Conservation (phyloP, 1,140 invertebrate species). For the Brevipalpus yothersi region DNA sequence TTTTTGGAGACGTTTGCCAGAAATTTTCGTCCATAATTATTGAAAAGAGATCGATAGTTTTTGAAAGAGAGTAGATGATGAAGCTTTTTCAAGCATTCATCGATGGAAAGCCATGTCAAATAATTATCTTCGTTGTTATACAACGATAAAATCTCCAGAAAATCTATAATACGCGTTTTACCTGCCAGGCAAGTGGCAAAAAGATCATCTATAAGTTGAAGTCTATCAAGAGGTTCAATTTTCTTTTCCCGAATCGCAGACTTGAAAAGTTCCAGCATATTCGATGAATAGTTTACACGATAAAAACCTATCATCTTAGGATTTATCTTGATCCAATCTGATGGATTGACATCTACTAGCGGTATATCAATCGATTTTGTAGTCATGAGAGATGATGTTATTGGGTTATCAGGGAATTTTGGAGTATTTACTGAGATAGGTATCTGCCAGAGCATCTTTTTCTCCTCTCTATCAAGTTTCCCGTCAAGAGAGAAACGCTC, state of each 20-base stretch:
- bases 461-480: slow-evolving; percentile 13
- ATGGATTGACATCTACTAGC: background rate
- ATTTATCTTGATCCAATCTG: slow-evolving; percentile 18
- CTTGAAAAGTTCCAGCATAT: slow-evolving; percentile 48
- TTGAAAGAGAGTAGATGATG: slow-evolving; percentile 47
- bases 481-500: slow-evolving; percentile 66
- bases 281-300: slow-evolving; percentile 55
- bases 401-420: slow-evolving; percentile 34
- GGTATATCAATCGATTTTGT: slow-evolving; percentile 18
- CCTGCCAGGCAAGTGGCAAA: slow-evolving; percentile 45
- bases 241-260: slow-evolving; percentile 47
- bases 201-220: slow-evolving; percentile 60
- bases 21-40: slow-evolving; percentile 40
- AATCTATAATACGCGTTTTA: slow-evolving; percentile 45
- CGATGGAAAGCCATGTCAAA: slow-evolving; percentile 70
- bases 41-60: slow-evolving; percentile 37
- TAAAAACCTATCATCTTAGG: slow-evolving; percentile 24
- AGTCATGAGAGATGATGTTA: slow-evolving; percentile 36
- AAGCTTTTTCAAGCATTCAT: slow-evolving; percentile 43
- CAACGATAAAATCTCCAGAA: slow-evolving; percentile 41
- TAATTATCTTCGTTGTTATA: slow-evolving; percentile 67
- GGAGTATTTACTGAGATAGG: slow-evolving; percentile 61
- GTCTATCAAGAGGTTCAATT: slow-evolving; percentile 63
- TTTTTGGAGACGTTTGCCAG: slow-evolving; percentile 37
- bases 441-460: slow-evolving; percentile 45